Conservation (phyloP, 2,113 vertebrate genomes). For the Clarias magur region DNA sequence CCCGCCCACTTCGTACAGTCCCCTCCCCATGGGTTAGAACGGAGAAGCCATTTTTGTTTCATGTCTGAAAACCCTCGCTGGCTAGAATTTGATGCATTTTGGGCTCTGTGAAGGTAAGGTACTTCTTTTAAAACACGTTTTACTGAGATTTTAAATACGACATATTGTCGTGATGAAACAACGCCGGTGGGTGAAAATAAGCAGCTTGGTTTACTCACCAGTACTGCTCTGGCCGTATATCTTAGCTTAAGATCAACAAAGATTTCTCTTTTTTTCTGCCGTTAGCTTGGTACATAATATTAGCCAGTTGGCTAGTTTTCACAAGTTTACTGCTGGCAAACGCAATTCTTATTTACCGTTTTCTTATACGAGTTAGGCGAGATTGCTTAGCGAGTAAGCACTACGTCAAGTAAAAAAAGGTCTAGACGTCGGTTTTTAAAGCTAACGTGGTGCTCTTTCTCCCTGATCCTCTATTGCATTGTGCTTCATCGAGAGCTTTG, state of each 20-base stretch:
- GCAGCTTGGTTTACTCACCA: not conserved
- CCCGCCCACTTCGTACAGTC: not conserved
- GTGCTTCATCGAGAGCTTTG: slow-evolving; percentile 33
- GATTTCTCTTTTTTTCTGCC: slow-evolving; percentile 11
- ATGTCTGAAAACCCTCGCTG: slow-evolving; percentile 39
- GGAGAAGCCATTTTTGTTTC: slow-evolving; percentile 60
- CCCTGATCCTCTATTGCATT: slow-evolving; percentile 42
- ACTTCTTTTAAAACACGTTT: not conserved
- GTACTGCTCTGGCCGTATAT: not conserved
- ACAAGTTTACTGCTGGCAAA: not conserved
- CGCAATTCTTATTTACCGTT: not conserved
- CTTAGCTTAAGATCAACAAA: slow-evolving; percentile 38
- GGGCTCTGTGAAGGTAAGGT: slow-evolving; percentile 46
- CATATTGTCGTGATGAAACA: not conserved
- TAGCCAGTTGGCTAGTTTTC: slow-evolving; percentile 20
- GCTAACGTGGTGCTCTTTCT: not conserved
- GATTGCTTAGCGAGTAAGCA: not conserved
- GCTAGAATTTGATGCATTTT: slow-evolving; percentile 33
- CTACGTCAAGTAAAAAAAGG: slow-evolving; percentile 3
- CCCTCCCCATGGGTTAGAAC: slow-evolving; percentile 28
- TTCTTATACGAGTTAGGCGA: not conserved
- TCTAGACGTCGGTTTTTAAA: slow-evolving; percentile 17
- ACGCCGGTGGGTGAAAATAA: no score
- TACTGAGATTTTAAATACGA: not conserved
- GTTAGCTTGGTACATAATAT: not conserved